Evolutionary conservation across 2,113 vertebrate genomes (phyloP), one percentile per base, ranked within the genome.

Genomic region (Aldabrachelys gigantea): DNA sequence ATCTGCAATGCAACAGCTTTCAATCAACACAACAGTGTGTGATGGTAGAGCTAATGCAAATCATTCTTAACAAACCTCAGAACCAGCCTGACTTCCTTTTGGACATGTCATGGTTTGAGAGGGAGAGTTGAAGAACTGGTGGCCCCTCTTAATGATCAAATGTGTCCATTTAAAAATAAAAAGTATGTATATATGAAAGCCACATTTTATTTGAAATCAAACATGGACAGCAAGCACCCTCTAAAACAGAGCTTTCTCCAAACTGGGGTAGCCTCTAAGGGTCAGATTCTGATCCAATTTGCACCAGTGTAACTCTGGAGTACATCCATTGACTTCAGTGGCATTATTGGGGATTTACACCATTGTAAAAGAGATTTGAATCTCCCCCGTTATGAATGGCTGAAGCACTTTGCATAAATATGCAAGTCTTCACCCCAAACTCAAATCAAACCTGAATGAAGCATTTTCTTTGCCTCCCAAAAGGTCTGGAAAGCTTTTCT

Each of bases 401-500:
- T 10, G 29, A 90, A 93, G 80, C 29, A 13, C 35, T 38, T 38
- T 38, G 35, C n/a, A 72, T 1, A 82, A 90, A 79, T 27, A 62
- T 44, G 78, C 90, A 80, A 47, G 7, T 78, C 59, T 27, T 85
- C 47, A 50, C 88, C 65, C 65, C 79, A 91, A 88, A 0, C 82
- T 53, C 56, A 0, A 59, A 25, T 89, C 86, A 90, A 21, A 79
- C 92, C 69, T 1, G 0, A 27, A 31, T 78, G 80, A 82, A 89
- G 83, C 53, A 1, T 0, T 1, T 65, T 88, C 21, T 10, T 75
- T 53, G 25, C 86, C 85, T 91, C 88, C 85, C 91, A 52, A 4
- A 84, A 31, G 85, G 81, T 6, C 88, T 96, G 94, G 81, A 69
- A 92, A 90, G 87, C 72, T 82, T 69, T 92, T 89, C 85, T 86